Conservation (phyloP, 2,113 vertebrate species). For the Sprattus sprattus region DNA sequence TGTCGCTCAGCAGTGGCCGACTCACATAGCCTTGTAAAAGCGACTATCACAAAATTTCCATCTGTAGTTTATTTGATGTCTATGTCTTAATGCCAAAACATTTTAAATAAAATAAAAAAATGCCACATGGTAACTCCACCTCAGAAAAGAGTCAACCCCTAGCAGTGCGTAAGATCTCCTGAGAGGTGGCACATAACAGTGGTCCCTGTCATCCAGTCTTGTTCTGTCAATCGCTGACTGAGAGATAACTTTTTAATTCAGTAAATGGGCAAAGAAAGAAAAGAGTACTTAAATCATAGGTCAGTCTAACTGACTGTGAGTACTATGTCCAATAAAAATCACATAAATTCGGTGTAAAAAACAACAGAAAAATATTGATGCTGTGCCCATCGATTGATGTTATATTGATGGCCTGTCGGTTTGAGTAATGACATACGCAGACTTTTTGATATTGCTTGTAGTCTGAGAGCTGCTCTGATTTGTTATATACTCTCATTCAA, state of each 20-base stretch:
- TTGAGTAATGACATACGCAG: not conserved
- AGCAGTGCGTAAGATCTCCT: not conserved
- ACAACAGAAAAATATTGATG: not conserved
- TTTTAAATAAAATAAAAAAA: not conserved
- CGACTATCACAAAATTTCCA: not conserved
- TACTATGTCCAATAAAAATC: conserved; percentile 12
- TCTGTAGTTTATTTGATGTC: conserved; percentile 6
- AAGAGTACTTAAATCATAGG: not conserved
- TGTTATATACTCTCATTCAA: not conserved
- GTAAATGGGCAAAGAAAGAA: not conserved
- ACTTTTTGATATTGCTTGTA: not conserved
- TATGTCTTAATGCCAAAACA: not conserved
- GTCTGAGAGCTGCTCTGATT: not conserved
- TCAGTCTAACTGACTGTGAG: not conserved
- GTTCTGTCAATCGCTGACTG: not conserved
- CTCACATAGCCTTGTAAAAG: conserved; percentile 7
- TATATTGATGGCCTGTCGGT: conserved; percentile 11
- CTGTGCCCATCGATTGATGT: not conserved
- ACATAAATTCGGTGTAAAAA: conserved; percentile 16
- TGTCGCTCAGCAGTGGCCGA: not conserved
- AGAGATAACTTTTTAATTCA: not conserved
- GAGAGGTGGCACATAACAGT: not conserved
- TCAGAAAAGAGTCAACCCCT: not conserved
- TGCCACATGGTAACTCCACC: not conserved
- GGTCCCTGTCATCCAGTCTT: not conserved